A percentile compares a stretch with the other conserved stretches of the same genome.
Conservation (phyloP, 2,113 vertebrate species). For the Ictidomys tridecemlineatus region DNA sequence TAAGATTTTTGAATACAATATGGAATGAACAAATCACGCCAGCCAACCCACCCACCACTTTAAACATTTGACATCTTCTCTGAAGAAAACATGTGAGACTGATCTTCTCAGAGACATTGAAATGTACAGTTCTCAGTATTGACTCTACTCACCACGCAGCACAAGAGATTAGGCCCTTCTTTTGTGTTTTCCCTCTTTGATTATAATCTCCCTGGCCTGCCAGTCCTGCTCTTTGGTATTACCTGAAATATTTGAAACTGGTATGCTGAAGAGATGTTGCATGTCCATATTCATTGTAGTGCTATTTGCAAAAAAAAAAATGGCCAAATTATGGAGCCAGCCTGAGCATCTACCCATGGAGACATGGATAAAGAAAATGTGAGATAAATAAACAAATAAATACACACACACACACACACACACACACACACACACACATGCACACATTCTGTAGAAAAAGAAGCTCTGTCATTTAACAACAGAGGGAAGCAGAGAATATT, state of each 20-base stretch:
- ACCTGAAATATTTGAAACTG: not conserved
- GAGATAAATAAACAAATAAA: too few relatives aligned
- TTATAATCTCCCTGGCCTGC: too few relatives aligned
- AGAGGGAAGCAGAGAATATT: not conserved
- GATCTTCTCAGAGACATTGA: not conserved
- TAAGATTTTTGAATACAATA: not conserved
- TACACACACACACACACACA: too few relatives aligned
- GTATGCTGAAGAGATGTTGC: not conserved
- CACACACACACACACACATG: too few relatives aligned
- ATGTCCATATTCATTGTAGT: not conserved
- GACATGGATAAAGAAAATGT: not conserved
- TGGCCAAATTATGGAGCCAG: not conserved
- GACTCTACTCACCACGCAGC: not conserved
- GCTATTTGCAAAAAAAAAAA: not conserved
- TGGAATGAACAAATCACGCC: not conserved
- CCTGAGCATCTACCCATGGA: not conserved
- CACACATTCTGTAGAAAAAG: not conserved
- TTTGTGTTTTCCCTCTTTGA: not conserved
- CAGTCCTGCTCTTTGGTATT: not conserved
- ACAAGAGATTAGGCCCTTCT: not conserved
- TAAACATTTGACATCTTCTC: not conserved
- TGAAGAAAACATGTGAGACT: not conserved
- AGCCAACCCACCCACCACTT: not conserved
- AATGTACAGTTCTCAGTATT: not conserved
- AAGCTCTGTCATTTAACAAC: not conserved